These are phyloP conservation scores for Galagoides demidoff DNA, from an alignment of 2,797 vertebrate species.

Conservation along the genomic window DNA sequence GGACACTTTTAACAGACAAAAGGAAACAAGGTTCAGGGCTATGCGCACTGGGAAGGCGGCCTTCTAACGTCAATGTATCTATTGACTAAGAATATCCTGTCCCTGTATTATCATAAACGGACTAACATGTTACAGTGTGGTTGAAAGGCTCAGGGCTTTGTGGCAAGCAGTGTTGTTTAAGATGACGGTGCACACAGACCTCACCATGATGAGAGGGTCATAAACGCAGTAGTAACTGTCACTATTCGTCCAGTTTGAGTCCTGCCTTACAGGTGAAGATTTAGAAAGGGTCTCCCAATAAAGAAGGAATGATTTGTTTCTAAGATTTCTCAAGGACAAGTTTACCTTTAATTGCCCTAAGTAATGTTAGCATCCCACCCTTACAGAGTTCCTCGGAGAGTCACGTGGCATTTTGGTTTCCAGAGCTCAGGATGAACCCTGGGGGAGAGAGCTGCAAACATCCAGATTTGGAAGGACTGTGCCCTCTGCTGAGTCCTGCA, in stretches of 20 bases:
- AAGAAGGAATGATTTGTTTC: not conserved
- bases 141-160: not conserved
- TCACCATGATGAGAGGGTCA: not conserved
- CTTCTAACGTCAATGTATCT: conserved; percentile 10
- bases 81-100: conserved; percentile 5
- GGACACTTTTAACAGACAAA: conserved; percentile 90
- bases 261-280: not conserved
- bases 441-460: not conserved
- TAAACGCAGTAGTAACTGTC: not conserved
- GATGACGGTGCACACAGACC: not conserved
- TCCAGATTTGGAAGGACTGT: not conserved
- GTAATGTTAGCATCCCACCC: not conserved
- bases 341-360: not conserved
- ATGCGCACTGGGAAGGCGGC: not conserved
- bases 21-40: conserved; percentile 72
- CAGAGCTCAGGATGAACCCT: not conserved
- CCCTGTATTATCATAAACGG: not conserved
- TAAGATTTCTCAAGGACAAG: not conserved
- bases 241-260: not conserved
- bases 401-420: not conserved
- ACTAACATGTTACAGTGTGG: not conserved
- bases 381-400: not conserved
- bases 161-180: not conserved
- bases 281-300: conserved; percentile 35
- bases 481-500: not conserved